Conservation (phyloP, 92 coral and sea anemone genomes). For the Paragorgia papillata region DNA sequence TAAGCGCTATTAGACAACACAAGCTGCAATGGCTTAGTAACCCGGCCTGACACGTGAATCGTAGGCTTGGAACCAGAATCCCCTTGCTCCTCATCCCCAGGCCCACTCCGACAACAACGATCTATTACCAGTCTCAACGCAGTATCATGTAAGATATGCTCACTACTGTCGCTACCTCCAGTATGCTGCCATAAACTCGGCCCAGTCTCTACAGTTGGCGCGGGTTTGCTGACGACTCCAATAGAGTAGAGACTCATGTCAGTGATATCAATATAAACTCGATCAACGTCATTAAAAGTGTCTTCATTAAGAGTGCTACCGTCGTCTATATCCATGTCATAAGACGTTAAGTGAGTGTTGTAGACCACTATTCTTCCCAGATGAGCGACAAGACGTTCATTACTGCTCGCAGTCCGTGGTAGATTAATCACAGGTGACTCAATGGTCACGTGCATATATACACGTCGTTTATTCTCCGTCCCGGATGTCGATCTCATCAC, state of each 20-base stretch:
- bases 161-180: slow-evolving; percentile 59
- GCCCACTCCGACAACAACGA: slow-evolving; percentile 69
- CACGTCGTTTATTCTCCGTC: slow-evolving; percentile 64
- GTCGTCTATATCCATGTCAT: slow-evolving; percentile 1
- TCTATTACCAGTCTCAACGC: slow-evolving; percentile 81
- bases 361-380: slow-evolving; percentile 77
- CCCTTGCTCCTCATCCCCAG: slow-evolving; percentile 46
- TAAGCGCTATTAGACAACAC: slow-evolving; percentile 89
- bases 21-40: slow-evolving; percentile 80
- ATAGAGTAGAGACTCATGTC: slow-evolving; percentile 89
- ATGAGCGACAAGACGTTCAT: slow-evolving; percentile 84
- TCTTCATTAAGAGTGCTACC: slow-evolving; percentile 52
- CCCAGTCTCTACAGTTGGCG: slow-evolving; percentile 45
- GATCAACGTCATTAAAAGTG: slow-evolving; percentile 72
- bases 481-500: slow-evolving; percentile 37
- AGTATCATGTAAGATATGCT: slow-evolving; percentile 86
- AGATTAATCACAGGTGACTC: slow-evolving; percentile 87
- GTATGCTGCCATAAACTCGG: slow-evolving; percentile 54
- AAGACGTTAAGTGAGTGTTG: slow-evolving; percentile 78
- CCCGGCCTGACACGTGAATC: slow-evolving; percentile 73
- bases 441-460: slow-evolving; percentile 72
- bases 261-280: slow-evolving; percentile 79
- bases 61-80: slow-evolving; percentile 60
- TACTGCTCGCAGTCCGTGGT: slow-evolving; percentile 77
- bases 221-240: slow-evolving; percentile 45